These are phyloP conservation scores for Terrapene triunguis DNA, from an alignment of 2,113 vertebrate species.

Conservation along the genomic window DNA sequence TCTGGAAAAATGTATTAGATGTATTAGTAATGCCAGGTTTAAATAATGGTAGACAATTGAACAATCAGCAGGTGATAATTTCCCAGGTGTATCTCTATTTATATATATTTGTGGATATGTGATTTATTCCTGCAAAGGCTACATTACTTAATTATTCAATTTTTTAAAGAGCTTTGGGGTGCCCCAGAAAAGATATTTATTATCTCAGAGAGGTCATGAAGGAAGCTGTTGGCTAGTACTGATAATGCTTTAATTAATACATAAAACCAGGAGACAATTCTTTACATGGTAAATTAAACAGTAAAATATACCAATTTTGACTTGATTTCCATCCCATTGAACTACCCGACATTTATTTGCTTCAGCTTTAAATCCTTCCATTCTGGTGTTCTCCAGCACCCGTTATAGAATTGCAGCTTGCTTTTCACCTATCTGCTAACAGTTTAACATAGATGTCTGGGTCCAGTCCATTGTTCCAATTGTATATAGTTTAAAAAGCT, in stretches of 20 bases:
- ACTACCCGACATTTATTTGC: conserved; percentile 75
- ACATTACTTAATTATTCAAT: conserved; percentile 32
- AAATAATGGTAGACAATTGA: conserved; percentile 54
- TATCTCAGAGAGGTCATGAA: conserved; percentile 62
- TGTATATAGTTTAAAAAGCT: conserved; percentile 84
- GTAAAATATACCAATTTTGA: conserved; percentile 80
- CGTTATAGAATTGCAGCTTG: conserved; percentile 77
- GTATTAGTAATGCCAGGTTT: conserved; percentile 44
- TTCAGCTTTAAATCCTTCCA: conserved; percentile 76
- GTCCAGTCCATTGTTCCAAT: conserved; percentile 82
- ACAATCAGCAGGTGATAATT: conserved; percentile 13
- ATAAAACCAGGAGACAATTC: conserved; percentile 70
- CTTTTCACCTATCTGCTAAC: conserved; percentile 80
- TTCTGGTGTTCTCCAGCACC: conserved; percentile 73
- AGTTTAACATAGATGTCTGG: conserved; percentile 82
- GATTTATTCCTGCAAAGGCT: conserved; percentile 1
- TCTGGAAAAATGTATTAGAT: conserved; percentile 5
- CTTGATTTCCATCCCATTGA: conserved; percentile 76
- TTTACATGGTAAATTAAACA: conserved; percentile 74
- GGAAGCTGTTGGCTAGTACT: conserved; percentile 56
- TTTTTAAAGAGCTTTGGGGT: conserved; percentile 50
- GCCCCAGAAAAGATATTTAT: conserved; percentile 43
- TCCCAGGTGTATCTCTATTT: conserved; percentile 36
- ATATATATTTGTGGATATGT: background rate
- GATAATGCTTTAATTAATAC: conserved; percentile 73